Evolutionary conservation across 2,797 vertebrate species (phyloP).

Genomic region (Lepidocolaptes lacrymiger): DNA sequence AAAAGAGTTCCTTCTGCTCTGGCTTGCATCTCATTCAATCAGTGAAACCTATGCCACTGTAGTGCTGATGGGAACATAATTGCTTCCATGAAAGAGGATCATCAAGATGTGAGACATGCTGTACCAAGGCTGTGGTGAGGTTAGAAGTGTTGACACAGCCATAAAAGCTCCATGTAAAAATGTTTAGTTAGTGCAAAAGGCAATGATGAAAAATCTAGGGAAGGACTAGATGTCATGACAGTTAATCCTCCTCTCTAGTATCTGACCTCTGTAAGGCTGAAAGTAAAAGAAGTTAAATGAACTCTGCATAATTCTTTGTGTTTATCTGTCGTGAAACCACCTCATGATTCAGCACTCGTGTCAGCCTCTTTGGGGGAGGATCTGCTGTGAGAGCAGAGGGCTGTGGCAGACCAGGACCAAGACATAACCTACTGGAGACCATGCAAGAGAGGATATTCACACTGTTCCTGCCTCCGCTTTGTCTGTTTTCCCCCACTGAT

Average conservation of each 20-base stretch:
- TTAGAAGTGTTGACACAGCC: conserved; percentile 6
- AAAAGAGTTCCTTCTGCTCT: background rate
- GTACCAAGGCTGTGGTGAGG: background rate
- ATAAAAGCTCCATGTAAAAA: conserved; percentile 29
- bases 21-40: rapidly evolving
- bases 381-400: background rate
- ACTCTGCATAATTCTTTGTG: conserved; percentile 8
- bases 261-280: conserved; percentile 27
- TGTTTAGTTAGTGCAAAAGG: conserved; percentile 15
- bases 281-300: conserved; percentile 52
- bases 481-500: background rate
- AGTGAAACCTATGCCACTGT: background rate
- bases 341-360: conserved; percentile 6
- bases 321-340: conserved; percentile 39
- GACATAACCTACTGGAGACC: background rate
- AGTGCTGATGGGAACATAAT: background rate
- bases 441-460: background rate
- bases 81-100: background rate
- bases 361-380: background rate
- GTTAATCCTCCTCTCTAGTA: conserved; percentile 31
- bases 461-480: background rate
- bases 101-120: rapidly evolving
- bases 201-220: background rate
- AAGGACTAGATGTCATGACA: background rate
- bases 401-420: background rate